Base-by-base conservation (phyloP, 2,888 invertebrate species). In the Adela reaumurella region DNA sequence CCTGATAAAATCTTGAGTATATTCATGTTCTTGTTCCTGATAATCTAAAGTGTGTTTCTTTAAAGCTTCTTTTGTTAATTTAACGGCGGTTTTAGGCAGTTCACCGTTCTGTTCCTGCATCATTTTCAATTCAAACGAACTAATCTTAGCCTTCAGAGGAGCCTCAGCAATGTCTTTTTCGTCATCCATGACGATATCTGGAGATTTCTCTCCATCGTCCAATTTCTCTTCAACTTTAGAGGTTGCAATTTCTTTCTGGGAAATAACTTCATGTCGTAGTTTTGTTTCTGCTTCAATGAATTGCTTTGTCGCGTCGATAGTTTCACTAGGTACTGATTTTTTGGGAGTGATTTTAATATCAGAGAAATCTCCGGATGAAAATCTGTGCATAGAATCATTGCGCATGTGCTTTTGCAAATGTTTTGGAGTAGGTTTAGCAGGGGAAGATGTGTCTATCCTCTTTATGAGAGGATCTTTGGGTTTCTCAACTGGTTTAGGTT, bases 201-300 rank as follows among this genome's bases (percentile, higher is more conserved):
- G 80, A 50, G 66, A 70, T 55, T 62, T 72, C 58, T 74, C 74
- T 47, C 76, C 74, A 54, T 74, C 76, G 5, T 77, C 76, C 47
- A 72, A 57, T 60, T 83, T 83, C 44, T 82, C 79, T 65, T 80
- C 79, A n/a, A 83, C 79, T 64, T 80, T 82, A 20, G 77, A 73
- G 44, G 62, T 74, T 14, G 68, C 70, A 20, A 71, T 72, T 63
- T 77, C 74, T 60, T 78, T 77, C 59, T 76, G 74, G 8, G 78
- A 76, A 50, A 77, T 77, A 1, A 59, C 56, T 58, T 74, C 76
- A 58, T 64, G 63, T 62, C 70, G 72, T 24, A 61, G 56, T 60
- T 68, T 74, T 0, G 61, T 54, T 57, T 77, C 77, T 17, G 59
- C 50, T 43, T 43, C 43, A 3, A 43, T 42, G 17, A 50, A 19